Evolutionary conservation across 2,113 vertebrate species (phyloP).

Genomic region (Chascanopsetta lugubris): DNA sequence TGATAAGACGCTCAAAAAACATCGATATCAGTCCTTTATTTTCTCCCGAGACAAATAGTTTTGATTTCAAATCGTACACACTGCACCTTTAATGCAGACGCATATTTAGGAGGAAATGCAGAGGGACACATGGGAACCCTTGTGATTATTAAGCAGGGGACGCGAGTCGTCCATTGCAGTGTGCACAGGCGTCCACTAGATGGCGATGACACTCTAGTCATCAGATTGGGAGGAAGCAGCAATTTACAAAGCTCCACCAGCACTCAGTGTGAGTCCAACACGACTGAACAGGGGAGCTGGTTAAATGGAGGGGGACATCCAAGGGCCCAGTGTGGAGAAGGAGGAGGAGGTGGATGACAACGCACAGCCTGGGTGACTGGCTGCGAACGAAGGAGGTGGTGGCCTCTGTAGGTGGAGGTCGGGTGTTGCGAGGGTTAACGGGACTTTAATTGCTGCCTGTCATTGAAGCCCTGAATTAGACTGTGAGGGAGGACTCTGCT

Average conservation of each 20-base stretch:
- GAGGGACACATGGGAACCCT: background rate
- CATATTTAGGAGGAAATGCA: background rate
- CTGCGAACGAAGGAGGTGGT: conserved; percentile 51
- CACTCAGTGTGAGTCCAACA: background rate
- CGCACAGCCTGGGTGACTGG: conserved; percentile 57
- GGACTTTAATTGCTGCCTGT: conserved; percentile 59
- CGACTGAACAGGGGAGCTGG: background rate
- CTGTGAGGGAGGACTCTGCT: conserved; percentile 34
- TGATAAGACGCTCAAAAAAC: too few relatives aligned
- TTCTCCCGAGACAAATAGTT: too few relatives aligned
- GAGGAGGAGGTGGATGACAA: conserved; percentile 40
- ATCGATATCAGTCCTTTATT: too few relatives aligned
- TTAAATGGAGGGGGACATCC: background rate
- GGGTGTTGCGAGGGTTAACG: conserved; percentile 62
- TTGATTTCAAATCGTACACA: too few relatives aligned
- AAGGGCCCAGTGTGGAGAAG: conserved; percentile 6
- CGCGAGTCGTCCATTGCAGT: background rate
- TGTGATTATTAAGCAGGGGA: too few relatives aligned
- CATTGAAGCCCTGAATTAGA: conserved; percentile 53
- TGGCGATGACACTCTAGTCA: conserved; percentile 46
- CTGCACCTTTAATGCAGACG: too few relatives aligned
- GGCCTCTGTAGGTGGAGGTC: too few relatives aligned
- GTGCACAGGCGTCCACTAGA: conserved; percentile 61
- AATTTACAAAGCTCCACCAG: background rate
- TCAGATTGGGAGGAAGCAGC: background rate